A percentile compares a stretch with the other conserved stretches of the same genome.
These are phyloP conservation scores for Conistra vaccinii DNA, from an alignment of 2,888 invertebrate genomes.

Conservation along the genomic window DNA sequence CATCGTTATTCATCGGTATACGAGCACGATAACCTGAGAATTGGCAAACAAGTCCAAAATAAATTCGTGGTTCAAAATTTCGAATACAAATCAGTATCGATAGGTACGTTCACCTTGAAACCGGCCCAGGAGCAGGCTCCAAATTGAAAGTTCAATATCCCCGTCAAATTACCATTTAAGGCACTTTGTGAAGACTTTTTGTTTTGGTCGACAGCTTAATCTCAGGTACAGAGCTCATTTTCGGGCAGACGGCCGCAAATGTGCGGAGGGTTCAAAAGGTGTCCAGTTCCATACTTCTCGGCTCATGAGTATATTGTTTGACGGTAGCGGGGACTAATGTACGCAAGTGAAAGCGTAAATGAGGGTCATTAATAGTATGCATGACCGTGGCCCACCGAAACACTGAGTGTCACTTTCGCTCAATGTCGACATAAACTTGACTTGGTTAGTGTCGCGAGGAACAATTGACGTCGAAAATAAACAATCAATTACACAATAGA, in stretches of 20 bases:
- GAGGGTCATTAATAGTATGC: constrained; percentile 82
- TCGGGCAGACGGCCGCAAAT: constrained; percentile 17
- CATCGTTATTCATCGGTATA: constrained; percentile 78
- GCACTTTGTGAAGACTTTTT: constrained; percentile 69
- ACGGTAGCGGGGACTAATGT: constrained; percentile 60
- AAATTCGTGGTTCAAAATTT: constrained; percentile 80
- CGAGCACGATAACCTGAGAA: constrained; percentile 85
- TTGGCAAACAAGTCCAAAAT: constrained; percentile 84
- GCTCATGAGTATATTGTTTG: constrained; percentile 54
- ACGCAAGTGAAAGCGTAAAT: constrained; percentile 85
- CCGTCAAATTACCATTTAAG: constrained; percentile 81
- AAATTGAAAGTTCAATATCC: constrained; percentile 87
- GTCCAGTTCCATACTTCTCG: constrained; percentile 13
- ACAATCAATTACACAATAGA: constrained; percentile 63
- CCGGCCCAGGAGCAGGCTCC: constrained; percentile 83
- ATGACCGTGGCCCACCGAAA: constrained; percentile 79
- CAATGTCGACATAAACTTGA: constrained; percentile 76
- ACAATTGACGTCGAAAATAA: constrained; percentile 58
- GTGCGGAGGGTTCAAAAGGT: constrained; percentile 38
- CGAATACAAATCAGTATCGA: constrained; percentile 83
- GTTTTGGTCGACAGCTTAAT: constrained; percentile 63
- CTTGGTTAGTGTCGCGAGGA: constrained; percentile 65
- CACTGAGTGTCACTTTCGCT: constrained; percentile 85
- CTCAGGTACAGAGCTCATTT: constrained; percentile 49
- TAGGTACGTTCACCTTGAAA: constrained; percentile 88